A percentile compares a stretch with the other conserved stretches of the same genome.
These are phyloP conservation scores for Anoplophora glabripennis DNA, from an alignment of 1,140 invertebrate genomes.

Conservation along the genomic window DNA sequence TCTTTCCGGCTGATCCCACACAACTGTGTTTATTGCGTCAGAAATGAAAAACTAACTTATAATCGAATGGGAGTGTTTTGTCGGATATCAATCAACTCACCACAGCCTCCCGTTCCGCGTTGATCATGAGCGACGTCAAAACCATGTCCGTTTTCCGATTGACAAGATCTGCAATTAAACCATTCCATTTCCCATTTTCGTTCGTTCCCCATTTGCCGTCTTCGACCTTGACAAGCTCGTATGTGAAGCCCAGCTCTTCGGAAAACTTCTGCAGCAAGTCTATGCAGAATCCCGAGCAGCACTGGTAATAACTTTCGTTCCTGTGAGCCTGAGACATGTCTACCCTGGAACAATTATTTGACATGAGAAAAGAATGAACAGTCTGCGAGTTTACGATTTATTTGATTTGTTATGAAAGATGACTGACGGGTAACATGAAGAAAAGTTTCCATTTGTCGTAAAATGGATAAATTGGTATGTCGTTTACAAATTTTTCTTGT, in stretches of 20 bases:
- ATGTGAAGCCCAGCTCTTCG: constrained; percentile 92
- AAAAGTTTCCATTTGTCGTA: no score
- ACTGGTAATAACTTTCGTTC: constrained; percentile 84
- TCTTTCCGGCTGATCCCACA: no score
- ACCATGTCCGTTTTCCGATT: constrained; percentile 96
- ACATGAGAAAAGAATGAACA: not conserved
- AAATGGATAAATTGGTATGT: no score
- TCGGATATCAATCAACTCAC: constrained; percentile 45
- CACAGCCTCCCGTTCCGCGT: constrained; percentile 88
- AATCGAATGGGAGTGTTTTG: no score
- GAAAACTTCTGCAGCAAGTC: constrained; percentile 90
- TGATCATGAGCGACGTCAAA: constrained; percentile 95
- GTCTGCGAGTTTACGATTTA: not conserved
- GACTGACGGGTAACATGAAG: not conserved
- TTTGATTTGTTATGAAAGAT: not conserved
- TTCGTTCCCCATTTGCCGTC: constrained; percentile 93
- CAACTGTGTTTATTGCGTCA: no score
- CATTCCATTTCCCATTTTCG: constrained; percentile 95
- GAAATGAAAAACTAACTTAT: no score
- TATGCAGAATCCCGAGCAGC: constrained; percentile 97
- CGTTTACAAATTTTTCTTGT: no score
- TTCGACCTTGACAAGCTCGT: constrained; percentile 89
- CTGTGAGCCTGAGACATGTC: constrained; percentile 73
- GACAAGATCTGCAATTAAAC: constrained; percentile 88
- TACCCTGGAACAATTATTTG: constrained; percentile 57